Conservation (phyloP, 23 tunicate genomes). For the Halocynthia aurantium region DNA sequence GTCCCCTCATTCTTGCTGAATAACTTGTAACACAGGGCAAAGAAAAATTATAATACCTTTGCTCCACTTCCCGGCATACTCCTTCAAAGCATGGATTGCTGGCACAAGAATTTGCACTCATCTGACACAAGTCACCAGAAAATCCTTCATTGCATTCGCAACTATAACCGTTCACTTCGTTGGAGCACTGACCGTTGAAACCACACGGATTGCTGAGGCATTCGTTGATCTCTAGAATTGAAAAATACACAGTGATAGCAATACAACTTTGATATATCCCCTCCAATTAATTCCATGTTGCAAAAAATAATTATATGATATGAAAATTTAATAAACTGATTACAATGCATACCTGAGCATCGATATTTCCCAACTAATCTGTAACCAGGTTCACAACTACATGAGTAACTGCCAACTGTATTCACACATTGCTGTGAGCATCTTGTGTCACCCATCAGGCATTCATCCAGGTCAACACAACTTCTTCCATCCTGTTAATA, state of each 20-base stretch:
- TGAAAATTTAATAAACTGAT: not conserved
- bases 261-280: not conserved
- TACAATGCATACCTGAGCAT: not conserved
- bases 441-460: not conserved
- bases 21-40: not conserved
- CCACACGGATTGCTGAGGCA: conserved; percentile 16
- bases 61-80: not conserved
- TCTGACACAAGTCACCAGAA: conserved; percentile 1
- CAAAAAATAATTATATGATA: not conserved
- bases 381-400: conserved; percentile 6
- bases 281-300: too few species aligned
- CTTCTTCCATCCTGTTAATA: not conserved
- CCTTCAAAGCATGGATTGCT: not conserved
- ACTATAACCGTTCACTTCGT: not conserved
- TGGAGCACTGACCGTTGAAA: conserved; percentile 4
- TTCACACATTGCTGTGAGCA: conserved; percentile 8
- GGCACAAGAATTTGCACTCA: not conserved
- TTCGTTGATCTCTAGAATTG: conserved; percentile 7
- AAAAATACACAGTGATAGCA: not conserved
- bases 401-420: conserved; percentile 7
- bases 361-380: conserved; percentile 6
- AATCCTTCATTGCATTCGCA: conserved; percentile 16
- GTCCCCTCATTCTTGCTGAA: not conserved
- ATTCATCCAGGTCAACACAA: conserved; percentile 21
- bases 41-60: not conserved